Evolutionary conservation across 1,140 invertebrate species (phyloP).

Genomic region (Macrotrachela quadricornifera): DNA sequence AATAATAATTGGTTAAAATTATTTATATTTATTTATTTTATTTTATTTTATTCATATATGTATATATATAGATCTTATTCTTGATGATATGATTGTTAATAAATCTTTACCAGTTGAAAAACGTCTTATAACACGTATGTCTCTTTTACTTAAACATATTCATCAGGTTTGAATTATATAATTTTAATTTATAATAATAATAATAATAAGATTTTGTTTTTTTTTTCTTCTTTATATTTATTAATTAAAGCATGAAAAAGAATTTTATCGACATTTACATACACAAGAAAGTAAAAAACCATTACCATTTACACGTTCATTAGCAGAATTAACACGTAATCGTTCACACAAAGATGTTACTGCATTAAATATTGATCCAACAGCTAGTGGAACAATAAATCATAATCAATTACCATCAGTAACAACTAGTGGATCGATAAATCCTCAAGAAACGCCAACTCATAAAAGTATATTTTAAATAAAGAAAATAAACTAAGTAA

Average conservation of each 20-base stretch:
- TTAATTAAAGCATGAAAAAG: constrained; percentile 23
- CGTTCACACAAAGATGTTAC: no score
- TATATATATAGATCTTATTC: constrained; percentile 45
- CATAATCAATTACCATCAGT: no score
- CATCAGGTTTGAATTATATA: constrained; percentile 42
- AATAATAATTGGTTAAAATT: constrained; percentile 42
- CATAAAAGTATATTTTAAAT: no score
- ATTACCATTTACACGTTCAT: constrained; percentile 72
- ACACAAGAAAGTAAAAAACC: constrained; percentile 45
- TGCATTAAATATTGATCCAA: no score
- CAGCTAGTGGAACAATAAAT: no score
- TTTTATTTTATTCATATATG: neutral
- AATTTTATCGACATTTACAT: constrained; percentile 21
- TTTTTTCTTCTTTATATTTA: no score
- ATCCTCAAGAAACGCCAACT: no score
- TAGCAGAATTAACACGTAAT: constrained; percentile 44
- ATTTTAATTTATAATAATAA: no score
- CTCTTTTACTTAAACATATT: constrained; percentile 64
- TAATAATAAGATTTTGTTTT: no score
- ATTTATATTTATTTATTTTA: neutral
- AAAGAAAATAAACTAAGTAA: no score
- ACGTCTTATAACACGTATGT: constrained; percentile 60
- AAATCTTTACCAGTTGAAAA: constrained; percentile 48
- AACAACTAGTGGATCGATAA: no score
- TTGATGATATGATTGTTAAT: constrained; percentile 70